phyloP scores from a whole-genome alignment of 2,797 vertebrate genomes.

The Anolis apletophallus region DNA sequence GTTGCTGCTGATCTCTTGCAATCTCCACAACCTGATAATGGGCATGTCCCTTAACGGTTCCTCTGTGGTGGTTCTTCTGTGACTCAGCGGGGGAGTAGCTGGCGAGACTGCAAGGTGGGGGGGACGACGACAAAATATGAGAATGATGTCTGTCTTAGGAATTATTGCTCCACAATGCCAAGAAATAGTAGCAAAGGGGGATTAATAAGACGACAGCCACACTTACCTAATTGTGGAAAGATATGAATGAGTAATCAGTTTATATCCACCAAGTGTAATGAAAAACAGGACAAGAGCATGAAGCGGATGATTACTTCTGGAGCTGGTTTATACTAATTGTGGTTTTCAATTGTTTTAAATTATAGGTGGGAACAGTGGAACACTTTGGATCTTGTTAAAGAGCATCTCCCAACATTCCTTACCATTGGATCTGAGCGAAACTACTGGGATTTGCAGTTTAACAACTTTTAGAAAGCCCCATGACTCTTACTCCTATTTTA shows the following conservation, averaged over 20 bases:
- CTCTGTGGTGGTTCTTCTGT: neutral
- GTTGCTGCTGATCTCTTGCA: neutral
- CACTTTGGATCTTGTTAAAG: no score
- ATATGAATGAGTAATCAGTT: conserved; percentile 22
- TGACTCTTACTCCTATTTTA: no score
- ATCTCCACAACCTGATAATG: neutral
- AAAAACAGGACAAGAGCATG: neutral
- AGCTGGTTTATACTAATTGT: neutral
- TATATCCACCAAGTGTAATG: neutral
- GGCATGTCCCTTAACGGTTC: neutral
- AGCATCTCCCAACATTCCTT: no score
- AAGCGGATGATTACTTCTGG: neutral
- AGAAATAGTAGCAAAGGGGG: conserved; percentile 6
- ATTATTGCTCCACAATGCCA: neutral
- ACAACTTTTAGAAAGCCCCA: no score
- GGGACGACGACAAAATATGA: no score
- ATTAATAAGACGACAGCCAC: conserved; percentile 23
- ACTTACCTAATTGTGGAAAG: conserved; percentile 35
- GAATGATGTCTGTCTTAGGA: conserved; percentile 13
- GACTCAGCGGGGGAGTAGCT: neutral
- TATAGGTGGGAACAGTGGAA: no score
- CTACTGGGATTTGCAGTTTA: no score
- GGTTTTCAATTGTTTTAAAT: neutral
- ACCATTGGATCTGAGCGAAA: no score
- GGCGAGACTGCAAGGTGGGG: neutral